Evolutionary conservation across 2,888 invertebrate species (phyloP).

Genomic region (Chrysodeixis includens): DNA sequence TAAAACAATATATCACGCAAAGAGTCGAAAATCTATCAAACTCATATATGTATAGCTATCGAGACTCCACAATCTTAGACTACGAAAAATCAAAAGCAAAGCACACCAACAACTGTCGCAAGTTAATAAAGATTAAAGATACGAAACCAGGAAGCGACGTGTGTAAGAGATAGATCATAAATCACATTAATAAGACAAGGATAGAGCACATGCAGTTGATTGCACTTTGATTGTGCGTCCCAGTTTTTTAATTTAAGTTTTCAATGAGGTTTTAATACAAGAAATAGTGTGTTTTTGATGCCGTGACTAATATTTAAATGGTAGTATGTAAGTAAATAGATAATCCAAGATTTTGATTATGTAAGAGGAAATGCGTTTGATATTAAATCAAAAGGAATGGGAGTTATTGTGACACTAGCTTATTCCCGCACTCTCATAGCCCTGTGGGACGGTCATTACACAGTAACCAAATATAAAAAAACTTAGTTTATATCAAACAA

Average conservation of each 20-base stretch:
- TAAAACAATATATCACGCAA: too few species aligned
- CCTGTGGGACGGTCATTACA: too few species aligned
- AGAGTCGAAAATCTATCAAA: too few species aligned
- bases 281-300: conserved; percentile 16
- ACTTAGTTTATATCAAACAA: too few species aligned
- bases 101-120: conserved; percentile 16
- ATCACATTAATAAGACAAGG: conserved; percentile 21
- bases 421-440: too few species aligned
- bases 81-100: conserved; percentile 14
- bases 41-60: too few species aligned
- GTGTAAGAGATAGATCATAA: conserved; percentile 26
- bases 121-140: conserved; percentile 40
- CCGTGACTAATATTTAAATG: conserved; percentile 36
- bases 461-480: too few species aligned
- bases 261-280: conserved; percentile 49
- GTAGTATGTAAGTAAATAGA: conserved; percentile 30
- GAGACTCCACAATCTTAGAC: background rate
- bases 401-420: conserved; percentile 9
- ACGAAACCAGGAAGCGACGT: conserved; percentile 38
- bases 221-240: conserved; percentile 57
- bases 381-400: conserved; percentile 7
- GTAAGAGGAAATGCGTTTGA: conserved; percentile 6
- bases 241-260: conserved; percentile 47
- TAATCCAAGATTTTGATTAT: conserved; percentile 16
- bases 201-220: conserved; percentile 45